These are phyloP conservation scores for Danio choprae DNA, from an alignment of 2,797 vertebrate genomes.

Conservation along the genomic window DNA sequence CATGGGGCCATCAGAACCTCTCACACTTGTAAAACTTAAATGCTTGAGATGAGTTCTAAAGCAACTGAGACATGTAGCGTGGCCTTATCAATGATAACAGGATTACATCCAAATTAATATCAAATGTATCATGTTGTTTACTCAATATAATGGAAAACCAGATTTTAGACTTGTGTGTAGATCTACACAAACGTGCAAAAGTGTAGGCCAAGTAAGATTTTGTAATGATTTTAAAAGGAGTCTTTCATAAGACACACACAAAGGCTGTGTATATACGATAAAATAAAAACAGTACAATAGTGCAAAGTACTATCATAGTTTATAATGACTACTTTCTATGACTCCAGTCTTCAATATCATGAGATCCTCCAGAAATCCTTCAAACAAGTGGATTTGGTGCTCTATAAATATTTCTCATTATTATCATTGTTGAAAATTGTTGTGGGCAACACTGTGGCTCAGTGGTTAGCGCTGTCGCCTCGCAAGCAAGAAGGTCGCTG, in stretches of 20 bases:
- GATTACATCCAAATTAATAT: not conserved
- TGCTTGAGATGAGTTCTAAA: not conserved
- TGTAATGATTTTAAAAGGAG: not conserved
- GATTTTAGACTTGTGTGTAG: not conserved
- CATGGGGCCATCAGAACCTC: not conserved
- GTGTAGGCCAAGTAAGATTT: not conserved
- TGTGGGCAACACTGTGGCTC: too few relatives aligned
- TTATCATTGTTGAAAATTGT: slow-evolving; percentile 11
- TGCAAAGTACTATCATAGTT: not conserved
- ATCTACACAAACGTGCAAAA: not conserved
- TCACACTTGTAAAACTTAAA: not conserved
- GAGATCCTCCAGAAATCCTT: not conserved
- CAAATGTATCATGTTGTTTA: slow-evolving; percentile 3
- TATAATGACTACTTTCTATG: not conserved
- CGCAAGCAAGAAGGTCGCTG: too few relatives aligned
- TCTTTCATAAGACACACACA: too few relatives aligned
- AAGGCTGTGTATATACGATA: not conserved
- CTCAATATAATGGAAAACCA: not conserved
- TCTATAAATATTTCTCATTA: not conserved
- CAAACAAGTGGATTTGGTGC: not conserved
- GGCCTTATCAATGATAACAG: slow-evolving; percentile 10
- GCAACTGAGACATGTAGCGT: not conserved
- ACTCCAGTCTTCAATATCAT: not conserved
- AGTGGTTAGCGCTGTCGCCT: too few relatives aligned
- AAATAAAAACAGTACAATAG: not conserved